These are phyloP conservation scores for Dusona sp. DNA, from an alignment of 2,888 invertebrate species.

Conservation along the genomic window DNA sequence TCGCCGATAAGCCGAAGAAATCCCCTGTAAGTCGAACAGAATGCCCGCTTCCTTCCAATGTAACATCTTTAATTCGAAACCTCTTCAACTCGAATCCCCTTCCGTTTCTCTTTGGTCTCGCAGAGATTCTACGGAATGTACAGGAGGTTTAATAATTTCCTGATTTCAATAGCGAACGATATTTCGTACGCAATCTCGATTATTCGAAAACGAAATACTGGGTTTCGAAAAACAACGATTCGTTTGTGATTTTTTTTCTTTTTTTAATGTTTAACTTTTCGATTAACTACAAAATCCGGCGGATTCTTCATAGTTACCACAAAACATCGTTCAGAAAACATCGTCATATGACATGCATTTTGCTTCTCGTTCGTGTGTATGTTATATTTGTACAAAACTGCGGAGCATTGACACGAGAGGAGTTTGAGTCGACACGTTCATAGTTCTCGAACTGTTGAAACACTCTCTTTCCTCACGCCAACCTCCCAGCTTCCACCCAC, in stretches of 20 bases:
- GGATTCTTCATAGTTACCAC: background rate
- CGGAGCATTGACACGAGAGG: slow-evolving; percentile 5
- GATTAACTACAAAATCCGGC: background rate
- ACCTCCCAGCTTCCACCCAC: background rate
- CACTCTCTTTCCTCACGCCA: background rate
- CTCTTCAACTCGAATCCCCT: background rate
- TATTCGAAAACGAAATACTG: background rate
- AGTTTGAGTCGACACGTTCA: slow-evolving; percentile 1
- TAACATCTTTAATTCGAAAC: background rate
- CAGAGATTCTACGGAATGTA: too few relatives aligned
- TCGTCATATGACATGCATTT: background rate
- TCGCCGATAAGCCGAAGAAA: background rate
- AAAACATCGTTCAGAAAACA: background rate
- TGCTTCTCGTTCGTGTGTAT: background rate
- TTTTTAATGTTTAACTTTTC: background rate
- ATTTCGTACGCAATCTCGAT: background rate
- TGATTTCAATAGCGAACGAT: too few relatives aligned
- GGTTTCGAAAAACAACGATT: background rate
- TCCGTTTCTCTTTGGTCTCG: background rate
- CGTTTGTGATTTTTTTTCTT: background rate
- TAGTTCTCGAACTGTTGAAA: slow-evolving; percentile 33
- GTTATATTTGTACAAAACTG: slow-evolving; percentile 23
- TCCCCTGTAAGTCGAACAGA: background rate
- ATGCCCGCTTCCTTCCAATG: background rate
- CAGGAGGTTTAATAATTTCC: too few relatives aligned